Evolutionary conservation across 2,888 invertebrate species (phyloP), one percentile per base, ranked within the genome.

Genomic region (Axea sp.): DNA sequence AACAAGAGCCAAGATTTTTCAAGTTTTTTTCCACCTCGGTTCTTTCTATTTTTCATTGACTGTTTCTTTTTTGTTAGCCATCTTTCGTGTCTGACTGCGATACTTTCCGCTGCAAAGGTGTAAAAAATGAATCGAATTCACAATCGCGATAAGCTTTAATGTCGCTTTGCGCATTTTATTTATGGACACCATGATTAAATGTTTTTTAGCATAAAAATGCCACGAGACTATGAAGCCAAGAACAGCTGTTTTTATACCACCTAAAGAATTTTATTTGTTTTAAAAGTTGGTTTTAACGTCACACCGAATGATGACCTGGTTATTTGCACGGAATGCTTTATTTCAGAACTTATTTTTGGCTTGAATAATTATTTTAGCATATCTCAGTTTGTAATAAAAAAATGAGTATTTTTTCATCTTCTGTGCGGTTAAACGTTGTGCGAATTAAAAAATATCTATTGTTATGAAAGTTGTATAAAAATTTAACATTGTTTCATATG

Each of bases 1-100:
- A 45, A 65, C 64, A 53, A 41, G 51, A 53, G 53, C 45, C 53
- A 53, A 65, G 43, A 45, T 43, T 65, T 65, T 53, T 65, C 35
- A 33, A 35, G 35, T 19, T 53, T 43, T 35, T 43, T 15, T 8
- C 22, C 11, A 22, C 14, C n/a, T 26, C 15, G 22, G 14, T 51
- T 41, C 51, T 26, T 64, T 49, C 22, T 28, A 39, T 43, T 51
- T 33, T 64, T 26, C 30, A 9, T 19, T 33, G 2, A 9, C 15
- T 19, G 11, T 30, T 45, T 26, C 17, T 26, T 39, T 53, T 39
- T 37, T 37, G 1, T 37, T 37, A 37, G 33, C 41, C 12, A 65
- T 65, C 43, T 12, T 62, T 62, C 60, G 47, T 31, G 30, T 60
- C 19, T 37, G 15, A 19, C 35, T 65, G 17, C 14, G 24, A 43